Evolutionary conservation across 2,888 invertebrate genomes (phyloP), one percentile per base, ranked within the genome.

Genomic region (Criorhina ranunculi): DNA sequence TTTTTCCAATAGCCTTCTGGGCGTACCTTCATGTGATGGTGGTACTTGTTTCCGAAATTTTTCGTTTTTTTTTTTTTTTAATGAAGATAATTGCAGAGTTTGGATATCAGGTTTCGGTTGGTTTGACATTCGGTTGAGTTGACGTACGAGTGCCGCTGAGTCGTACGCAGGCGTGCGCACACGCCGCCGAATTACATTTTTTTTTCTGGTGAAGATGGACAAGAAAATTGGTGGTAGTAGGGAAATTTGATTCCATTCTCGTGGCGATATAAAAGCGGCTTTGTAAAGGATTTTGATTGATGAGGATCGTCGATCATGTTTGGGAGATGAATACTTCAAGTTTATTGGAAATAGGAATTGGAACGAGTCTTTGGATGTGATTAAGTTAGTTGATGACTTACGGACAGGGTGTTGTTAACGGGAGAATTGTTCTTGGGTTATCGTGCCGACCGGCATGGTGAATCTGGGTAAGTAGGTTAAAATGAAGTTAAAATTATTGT

Each of bases 71-170:
- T 55, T 66, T 72, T 78, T 66, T 69, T 85, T 69, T 83, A 80
- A 80, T 80, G 80, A 85, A 69, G 85, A 85, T 85, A 85, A 85
- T 85, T 85, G 85, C 60, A 80, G 70, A 85, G 80, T 85, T 80
- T 75, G 80, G 33, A 70, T 85, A 80, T 85, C 85, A 80, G 80
- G 85, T 85, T 85, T 85, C 80, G 80, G 80, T 80, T 76, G 66
- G 75, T 76, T 85, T 85, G 85, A 85, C 85, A 85, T 85, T 80
- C 70, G 85, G 51, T n/a, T 85, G 80, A 85, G 69, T 80, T 85
- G 85, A 85, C 46, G 70, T 80, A 85, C 85, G 66, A 80, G 85
- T 76, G 70, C 29, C 31, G n/a, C n/a, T 64, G 75, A 76, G 64
- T 67, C 60, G 80, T 59, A 70, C 75, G 75, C 80, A 70, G 80